Conservation (phyloP, 2,888 invertebrate genomes). For the Epirrita christyi region DNA sequence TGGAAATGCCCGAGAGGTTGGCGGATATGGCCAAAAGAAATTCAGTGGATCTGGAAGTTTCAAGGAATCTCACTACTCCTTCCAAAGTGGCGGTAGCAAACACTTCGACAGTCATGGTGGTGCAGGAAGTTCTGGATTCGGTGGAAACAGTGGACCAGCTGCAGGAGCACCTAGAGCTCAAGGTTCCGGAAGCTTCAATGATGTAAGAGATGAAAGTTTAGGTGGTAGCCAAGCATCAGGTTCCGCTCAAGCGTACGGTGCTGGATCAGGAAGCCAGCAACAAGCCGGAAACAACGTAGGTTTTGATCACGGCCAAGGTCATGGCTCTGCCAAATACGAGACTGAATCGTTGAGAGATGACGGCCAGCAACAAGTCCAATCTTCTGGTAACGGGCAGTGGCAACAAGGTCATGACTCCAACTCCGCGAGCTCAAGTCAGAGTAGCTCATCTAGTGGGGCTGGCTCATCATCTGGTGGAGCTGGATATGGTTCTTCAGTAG, state of each 20-base stretch:
- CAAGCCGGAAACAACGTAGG: slow-evolving; percentile 4
- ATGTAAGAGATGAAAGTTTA: not conserved
- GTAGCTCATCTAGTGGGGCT: slow-evolving; percentile 14
- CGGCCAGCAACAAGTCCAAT: slow-evolving; percentile 19
- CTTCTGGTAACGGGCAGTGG: slow-evolving; percentile 20
- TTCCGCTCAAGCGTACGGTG: slow-evolving; percentile 24
- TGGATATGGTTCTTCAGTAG: slow-evolving; percentile 1
- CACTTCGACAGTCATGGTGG: slow-evolving; percentile 15
- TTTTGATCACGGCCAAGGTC: slow-evolving; percentile 14
- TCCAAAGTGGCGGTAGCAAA: slow-evolving; percentile 29
- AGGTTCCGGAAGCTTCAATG: slow-evolving; percentile 8
- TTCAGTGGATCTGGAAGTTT: slow-evolving; percentile 28
- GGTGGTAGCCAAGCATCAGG: slow-evolving; percentile 17
- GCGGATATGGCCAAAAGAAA: slow-evolving; percentile 22
- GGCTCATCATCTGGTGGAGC: slow-evolving; percentile 1
- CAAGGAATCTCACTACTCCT: slow-evolving; percentile 38
- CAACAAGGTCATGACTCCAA: slow-evolving; percentile 8
- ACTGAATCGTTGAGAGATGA: not conserved
- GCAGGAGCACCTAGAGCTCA: slow-evolving; percentile 21
- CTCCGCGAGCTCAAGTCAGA: slow-evolving; percentile 22
- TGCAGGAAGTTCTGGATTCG: slow-evolving; percentile 1
- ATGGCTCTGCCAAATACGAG: slow-evolving; percentile 6
- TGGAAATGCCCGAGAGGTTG: slow-evolving; percentile 2
- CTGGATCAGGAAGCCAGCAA: slow-evolving; percentile 25
- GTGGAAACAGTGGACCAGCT: not conserved